Evolutionary conservation across 2,888 invertebrate species (phyloP).

Genomic region (Junonia oenone): DNA sequence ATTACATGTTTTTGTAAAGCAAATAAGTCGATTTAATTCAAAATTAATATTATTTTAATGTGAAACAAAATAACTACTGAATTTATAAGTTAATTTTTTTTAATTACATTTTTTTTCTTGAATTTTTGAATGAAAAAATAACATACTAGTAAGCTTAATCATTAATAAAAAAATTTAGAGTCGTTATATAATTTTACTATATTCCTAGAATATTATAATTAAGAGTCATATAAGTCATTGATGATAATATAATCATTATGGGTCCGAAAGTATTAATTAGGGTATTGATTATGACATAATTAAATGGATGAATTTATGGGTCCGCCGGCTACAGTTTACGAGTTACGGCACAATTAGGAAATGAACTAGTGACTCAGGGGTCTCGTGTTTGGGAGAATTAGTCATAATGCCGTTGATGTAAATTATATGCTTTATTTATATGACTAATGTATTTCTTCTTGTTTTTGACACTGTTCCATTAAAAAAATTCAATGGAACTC

Average conservation of each 20-base stretch:
- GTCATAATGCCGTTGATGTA: conserved; percentile 23
- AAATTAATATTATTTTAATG: too few species aligned
- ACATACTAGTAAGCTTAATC: too few species aligned
- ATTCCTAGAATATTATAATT: background rate
- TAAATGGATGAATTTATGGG: conserved; percentile 21
- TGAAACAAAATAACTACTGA: too few species aligned
- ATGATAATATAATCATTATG: background rate
- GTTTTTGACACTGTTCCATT: background rate
- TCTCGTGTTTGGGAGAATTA: conserved; percentile 23
- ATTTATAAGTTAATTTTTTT: too few species aligned
- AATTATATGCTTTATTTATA: background rate
- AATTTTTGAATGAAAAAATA: too few species aligned
- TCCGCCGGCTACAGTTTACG: conserved; percentile 16
- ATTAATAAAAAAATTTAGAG: background rate
- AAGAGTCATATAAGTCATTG: too few species aligned
- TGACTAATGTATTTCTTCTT: background rate
- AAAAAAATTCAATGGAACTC: too few species aligned
- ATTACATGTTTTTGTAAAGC: too few species aligned
- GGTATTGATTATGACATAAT: conserved; percentile 16
- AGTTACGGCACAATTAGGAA: conserved; percentile 19
- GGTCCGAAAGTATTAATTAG: conserved; percentile 6
- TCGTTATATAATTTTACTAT: background rate
- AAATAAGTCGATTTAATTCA: too few species aligned
- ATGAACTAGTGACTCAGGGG: conserved; percentile 26
- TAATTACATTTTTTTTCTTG: too few species aligned